A percentile compares a stretch with the other conserved stretches of the same genome.
phyloP scores from a whole-genome alignment of 2,888 invertebrate species.

The Nephrocerus scutellatus region DNA sequence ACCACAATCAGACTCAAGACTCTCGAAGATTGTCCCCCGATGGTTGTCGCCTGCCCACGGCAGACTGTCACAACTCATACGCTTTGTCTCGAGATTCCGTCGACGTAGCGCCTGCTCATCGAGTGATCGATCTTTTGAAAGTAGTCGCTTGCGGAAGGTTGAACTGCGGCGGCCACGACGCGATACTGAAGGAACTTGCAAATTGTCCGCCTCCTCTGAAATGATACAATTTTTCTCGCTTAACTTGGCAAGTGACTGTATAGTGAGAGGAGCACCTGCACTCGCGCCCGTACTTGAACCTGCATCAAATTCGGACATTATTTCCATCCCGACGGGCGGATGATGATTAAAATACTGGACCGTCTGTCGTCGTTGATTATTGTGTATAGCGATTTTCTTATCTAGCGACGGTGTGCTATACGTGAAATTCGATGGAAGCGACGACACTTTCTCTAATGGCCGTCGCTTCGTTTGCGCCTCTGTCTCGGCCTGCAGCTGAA shows the following conservation, averaged over 20 bases:
- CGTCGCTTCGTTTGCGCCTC: conserved; percentile 52
- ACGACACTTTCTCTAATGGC: conserved; percentile 60
- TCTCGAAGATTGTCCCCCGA: conserved; percentile 47
- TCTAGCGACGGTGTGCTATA: conserved; percentile 63
- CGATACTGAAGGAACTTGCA: conserved; percentile 34
- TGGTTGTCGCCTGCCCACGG: conserved; percentile 40
- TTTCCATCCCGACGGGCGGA: conserved; percentile 36
- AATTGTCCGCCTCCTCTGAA: conserved; percentile 27
- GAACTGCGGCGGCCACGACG: conserved; percentile 44
- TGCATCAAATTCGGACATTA: conserved; percentile 44
- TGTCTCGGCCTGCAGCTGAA: conserved; percentile 52
- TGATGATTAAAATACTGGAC: conserved; percentile 45
- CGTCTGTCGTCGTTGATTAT: conserved; percentile 43
- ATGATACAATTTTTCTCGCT: conserved; percentile 52
- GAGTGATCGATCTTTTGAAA: conserved; percentile 46
- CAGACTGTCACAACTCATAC: conserved; percentile 46
- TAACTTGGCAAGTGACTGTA: conserved; percentile 30
- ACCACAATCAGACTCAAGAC: conserved; percentile 40
- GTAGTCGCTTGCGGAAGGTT: conserved; percentile 40
- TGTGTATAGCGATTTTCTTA: conserved; percentile 36
- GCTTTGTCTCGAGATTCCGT: conserved; percentile 52
- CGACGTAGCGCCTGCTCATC: conserved; percentile 48
- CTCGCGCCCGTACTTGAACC: conserved; percentile 28
- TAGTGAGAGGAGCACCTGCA: conserved; percentile 26
- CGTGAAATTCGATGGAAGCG: conserved; percentile 77